Percentiles rank a stretch among this genome's conserved stretches.
These are phyloP conservation scores for Blastomussa wellsi DNA, from an alignment of 92 coral and sea anemone genomes.

Conservation along the genomic window DNA sequence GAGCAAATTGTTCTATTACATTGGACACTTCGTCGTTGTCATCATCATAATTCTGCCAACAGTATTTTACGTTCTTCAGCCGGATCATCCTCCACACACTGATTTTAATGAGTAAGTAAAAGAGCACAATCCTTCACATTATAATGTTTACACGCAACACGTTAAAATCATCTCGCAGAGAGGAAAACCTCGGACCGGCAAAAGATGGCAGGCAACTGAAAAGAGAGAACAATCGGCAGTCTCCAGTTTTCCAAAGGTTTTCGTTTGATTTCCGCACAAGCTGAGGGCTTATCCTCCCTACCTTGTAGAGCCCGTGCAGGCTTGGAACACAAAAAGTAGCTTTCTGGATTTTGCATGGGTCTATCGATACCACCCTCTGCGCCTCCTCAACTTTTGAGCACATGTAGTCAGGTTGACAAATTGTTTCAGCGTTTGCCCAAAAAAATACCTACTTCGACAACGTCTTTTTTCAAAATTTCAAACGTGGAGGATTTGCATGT, in stretches of 20 bases:
- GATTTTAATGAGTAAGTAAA: slow-evolving; percentile 43
- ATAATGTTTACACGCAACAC: not conserved
- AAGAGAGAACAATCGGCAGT: not conserved
- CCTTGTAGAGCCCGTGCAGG: not conserved
- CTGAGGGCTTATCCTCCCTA: not conserved
- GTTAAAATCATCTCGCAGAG: not conserved
- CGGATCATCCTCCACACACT: slow-evolving; percentile 64
- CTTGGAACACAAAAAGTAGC: not conserved
- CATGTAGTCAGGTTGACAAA: too few relatives aligned
- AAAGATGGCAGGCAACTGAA: not conserved
- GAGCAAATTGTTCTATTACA: slow-evolving; percentile 18
- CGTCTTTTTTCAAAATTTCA: not conserved
- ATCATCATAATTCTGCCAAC: slow-evolving; percentile 76
- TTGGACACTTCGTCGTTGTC: slow-evolving; percentile 63
- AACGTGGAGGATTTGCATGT: not conserved
- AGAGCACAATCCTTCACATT: not conserved
- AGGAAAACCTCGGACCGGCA: not conserved
- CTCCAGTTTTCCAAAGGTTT: not conserved
- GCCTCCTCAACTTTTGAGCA: too few relatives aligned
- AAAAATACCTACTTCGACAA: not conserved
- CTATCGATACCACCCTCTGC: not conserved
- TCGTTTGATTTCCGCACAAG: not conserved
- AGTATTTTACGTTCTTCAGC: slow-evolving; percentile 69
- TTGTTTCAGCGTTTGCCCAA: not conserved
- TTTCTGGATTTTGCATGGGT: not conserved